Evolutionary conservation across 2,888 invertebrate genomes (phyloP).

Genomic region (Xanthia togata): DNA sequence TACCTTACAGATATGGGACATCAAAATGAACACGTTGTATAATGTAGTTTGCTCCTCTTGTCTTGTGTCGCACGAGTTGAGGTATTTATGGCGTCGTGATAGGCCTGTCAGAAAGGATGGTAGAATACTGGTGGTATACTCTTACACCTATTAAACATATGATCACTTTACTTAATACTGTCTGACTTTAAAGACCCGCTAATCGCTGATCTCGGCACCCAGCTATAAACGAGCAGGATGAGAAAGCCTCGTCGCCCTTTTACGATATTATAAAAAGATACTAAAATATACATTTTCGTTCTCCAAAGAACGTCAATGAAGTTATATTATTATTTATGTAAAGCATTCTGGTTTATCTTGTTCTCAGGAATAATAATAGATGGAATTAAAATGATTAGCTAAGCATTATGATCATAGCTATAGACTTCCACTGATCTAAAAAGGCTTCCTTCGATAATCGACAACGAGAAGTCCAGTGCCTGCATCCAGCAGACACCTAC

Average conservation of each 20-base stretch:
- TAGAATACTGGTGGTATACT: no score
- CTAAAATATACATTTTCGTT: constrained; percentile 39
- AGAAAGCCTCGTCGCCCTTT: constrained; percentile 34
- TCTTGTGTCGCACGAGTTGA: neutral
- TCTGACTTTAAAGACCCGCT: neutral
- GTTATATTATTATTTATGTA: constrained; percentile 47
- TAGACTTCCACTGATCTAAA: no score
- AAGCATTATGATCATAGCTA: neutral
- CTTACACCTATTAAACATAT: neutral
- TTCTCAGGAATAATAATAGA: neutral
- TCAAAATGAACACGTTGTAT: no score
- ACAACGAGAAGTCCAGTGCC: neutral
- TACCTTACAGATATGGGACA: no score
- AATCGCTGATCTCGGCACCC: constrained; percentile 3
- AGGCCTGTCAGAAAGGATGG: neutral
- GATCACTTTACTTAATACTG: neutral
- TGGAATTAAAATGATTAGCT: neutral
- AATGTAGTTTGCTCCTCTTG: neutral
- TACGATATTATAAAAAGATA: constrained; percentile 60
- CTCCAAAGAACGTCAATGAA: constrained; percentile 36
- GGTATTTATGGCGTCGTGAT: neutral
- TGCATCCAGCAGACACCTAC: no score
- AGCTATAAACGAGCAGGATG: constrained; percentile 22
- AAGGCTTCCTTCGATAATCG: neutral
- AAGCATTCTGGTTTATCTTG: neutral